Evolutionary conservation across 2,888 invertebrate species (phyloP).

Genomic region (Phlogophora meticulosa): DNA sequence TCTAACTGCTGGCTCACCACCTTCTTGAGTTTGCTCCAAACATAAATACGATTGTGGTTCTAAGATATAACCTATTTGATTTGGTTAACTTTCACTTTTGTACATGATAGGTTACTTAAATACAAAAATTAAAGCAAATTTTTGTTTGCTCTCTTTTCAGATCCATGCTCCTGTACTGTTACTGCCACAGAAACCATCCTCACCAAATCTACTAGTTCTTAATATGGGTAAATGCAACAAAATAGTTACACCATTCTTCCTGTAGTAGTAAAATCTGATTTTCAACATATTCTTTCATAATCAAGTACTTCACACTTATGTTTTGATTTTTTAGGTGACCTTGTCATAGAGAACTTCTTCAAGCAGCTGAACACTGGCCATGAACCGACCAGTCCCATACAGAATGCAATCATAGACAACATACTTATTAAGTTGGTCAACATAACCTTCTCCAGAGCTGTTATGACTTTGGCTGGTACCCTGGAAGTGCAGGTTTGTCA

Average conservation of each 20-base stretch:
- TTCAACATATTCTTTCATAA: too few species aligned
- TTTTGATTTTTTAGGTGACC: constrained; percentile 89
- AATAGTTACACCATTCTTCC: too few species aligned
- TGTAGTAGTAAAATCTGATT: too few species aligned
- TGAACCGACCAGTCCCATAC: constrained; percentile 81
- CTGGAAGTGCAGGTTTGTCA: constrained; percentile 93
- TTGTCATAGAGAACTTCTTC: constrained; percentile 96
- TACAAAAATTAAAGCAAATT: too few species aligned
- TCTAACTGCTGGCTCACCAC: too few species aligned
- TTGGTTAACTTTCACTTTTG: too few species aligned
- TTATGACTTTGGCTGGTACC: constrained; percentile 94
- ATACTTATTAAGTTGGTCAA: constrained; percentile 93
- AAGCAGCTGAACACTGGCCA: constrained; percentile 86
- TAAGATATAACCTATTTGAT: too few species aligned
- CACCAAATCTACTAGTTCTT: constrained; percentile 94
- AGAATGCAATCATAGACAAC: constrained; percentile 92
- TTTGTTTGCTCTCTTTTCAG: constrained; percentile 64
- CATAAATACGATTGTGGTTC: too few species aligned
- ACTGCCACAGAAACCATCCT: constrained; percentile 95
- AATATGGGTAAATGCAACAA: constrained; percentile 91
- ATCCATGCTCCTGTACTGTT: constrained; percentile 94
- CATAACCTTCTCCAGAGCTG: constrained; percentile 93
- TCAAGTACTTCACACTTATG: not conserved
- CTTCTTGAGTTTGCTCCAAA: too few species aligned
- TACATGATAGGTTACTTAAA: too few species aligned